Base-by-base conservation (phyloP, 2,797 vertebrate species). In the Scarus forsteni region DNA sequence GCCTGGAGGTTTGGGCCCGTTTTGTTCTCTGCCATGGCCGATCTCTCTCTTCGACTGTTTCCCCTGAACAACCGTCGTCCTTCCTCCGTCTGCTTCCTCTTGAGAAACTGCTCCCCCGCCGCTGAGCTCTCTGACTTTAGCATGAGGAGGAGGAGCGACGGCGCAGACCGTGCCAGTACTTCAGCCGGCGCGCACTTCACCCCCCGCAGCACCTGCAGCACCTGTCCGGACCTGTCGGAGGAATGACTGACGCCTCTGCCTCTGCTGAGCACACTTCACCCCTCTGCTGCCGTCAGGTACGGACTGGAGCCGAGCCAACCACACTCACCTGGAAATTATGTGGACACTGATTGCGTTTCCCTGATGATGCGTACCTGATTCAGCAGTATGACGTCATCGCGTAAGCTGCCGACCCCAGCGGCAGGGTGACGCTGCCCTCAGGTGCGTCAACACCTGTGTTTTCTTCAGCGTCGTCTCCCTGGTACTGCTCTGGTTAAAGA, bases 1-100 rank as follows among this genome's bases (percentile, higher is more conserved):
- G 96, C 93, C 49, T 96, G 95, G 0, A 96, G 60, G 69, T 95
- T 95, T 0, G 83, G 92, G 6, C 91, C 91, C 60, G 54, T 86
- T 84, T 95, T 97, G 67, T 94, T 95, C 58, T 98, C 97, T 0
- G 97, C 95, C 97, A 97, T 98, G 55, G 88, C 88, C 38, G 14
- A 10, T 42, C 27, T 18, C 34, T 40, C 10, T 27, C 27, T 27
- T 4, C 0, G 45, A 38, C 10, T 43, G 48, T 39, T 13, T 48
- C 14, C 63, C 61, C 57, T 69, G 68, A 10, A 36, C 52, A 5
- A 46, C 9, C 35, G 10, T 27, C 8, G n/a, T 52, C 12, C 38
- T 12, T 49, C 66, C 60, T 3, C 10, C 7, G 42, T 55, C 50
- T 53, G 79, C 82, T 85, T 81, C 83, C 75, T 84, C 76, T 64